Evolutionary conservation across 2,888 invertebrate species (phyloP).

Genomic region (Leptopterna dolabrata): DNA sequence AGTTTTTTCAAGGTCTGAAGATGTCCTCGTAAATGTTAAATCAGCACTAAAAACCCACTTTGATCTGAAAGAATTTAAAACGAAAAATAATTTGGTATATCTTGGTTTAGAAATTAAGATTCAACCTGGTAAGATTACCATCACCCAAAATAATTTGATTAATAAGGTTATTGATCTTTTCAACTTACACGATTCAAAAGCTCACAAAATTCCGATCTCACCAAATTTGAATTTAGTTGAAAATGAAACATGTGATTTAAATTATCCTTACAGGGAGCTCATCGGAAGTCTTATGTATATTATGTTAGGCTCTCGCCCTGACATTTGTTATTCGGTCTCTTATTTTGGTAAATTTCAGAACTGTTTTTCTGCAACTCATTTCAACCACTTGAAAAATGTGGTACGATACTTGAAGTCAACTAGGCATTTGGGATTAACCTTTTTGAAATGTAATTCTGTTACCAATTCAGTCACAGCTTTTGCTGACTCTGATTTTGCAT

Average conservation of each 20-base stretch:
- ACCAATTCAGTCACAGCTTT: background rate
- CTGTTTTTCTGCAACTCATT: background rate
- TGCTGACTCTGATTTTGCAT: constrained; percentile 19
- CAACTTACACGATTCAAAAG: constrained; percentile 30
- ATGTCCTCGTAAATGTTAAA: background rate
- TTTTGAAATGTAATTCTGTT: background rate
- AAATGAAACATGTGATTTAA: background rate
- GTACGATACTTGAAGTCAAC: constrained; percentile 37
- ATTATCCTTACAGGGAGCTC: constrained; percentile 10
- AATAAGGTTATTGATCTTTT: constrained; percentile 40
- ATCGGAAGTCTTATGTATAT: constrained; percentile 45
- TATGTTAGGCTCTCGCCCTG: constrained; percentile 36
- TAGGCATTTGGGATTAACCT: background rate
- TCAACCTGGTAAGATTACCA: constrained; percentile 20
- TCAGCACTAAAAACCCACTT: background rate
- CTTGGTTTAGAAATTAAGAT: constrained; percentile 38
- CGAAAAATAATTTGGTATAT: background rate
- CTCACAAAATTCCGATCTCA: constrained; percentile 30
- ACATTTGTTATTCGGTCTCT: constrained; percentile 47
- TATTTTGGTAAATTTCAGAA: constrained; percentile 45
- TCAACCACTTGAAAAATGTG: constrained; percentile 40
- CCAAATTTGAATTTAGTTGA: constrained; percentile 37
- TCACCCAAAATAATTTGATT: constrained; percentile 30
- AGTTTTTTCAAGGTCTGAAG: constrained; percentile 2
- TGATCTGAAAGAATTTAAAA: background rate